Percentiles rank a stretch among this genome's conserved stretches.
These are phyloP conservation scores for Drosophila testacea DNA, from an alignment of 2,888 invertebrate species.

Conservation along the genomic window DNA sequence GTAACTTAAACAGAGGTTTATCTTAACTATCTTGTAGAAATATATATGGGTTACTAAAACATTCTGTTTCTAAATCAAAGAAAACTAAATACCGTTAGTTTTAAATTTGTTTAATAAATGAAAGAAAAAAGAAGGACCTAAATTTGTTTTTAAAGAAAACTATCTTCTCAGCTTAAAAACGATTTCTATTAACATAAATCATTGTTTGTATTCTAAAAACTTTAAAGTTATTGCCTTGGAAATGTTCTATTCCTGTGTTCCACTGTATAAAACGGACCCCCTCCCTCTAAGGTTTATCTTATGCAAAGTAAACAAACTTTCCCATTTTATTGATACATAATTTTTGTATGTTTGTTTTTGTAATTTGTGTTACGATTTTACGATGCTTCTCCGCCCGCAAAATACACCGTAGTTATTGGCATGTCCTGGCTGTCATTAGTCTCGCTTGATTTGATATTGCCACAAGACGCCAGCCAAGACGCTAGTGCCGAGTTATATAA, in stretches of 20 bases:
- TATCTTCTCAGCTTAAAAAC: background rate
- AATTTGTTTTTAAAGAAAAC: no score
- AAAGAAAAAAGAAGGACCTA: no score
- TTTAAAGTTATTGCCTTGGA: background rate
- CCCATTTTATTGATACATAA: slow-evolving; percentile 42
- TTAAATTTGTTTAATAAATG: no score
- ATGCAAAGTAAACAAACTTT: slow-evolving; percentile 47
- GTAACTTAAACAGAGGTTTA: no score
- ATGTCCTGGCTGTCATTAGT: slow-evolving; percentile 47
- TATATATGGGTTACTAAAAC: background rate
- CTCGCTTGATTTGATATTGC: slow-evolving; percentile 42
- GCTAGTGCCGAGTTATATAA: slow-evolving; percentile 48
- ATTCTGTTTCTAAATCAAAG: background rate
- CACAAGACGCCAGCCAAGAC: slow-evolving; percentile 28
- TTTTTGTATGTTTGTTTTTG: slow-evolving; percentile 41
- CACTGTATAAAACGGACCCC: slow-evolving; percentile 1
- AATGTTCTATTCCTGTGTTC: background rate
- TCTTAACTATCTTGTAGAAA: no score
- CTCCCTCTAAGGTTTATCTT: slow-evolving; percentile 5
- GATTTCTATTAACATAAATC: background rate
- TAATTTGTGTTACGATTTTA: slow-evolving; percentile 50
- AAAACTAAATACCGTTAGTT: background rate
- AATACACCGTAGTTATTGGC: background rate
- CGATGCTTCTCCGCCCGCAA: slow-evolving; percentile 20
- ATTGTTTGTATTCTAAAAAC: background rate